A percentile compares a stretch with the other conserved stretches of the same genome.
These are phyloP conservation scores for Conomelus anceps DNA, from an alignment of 2,888 invertebrate species.

Conservation along the genomic window DNA sequence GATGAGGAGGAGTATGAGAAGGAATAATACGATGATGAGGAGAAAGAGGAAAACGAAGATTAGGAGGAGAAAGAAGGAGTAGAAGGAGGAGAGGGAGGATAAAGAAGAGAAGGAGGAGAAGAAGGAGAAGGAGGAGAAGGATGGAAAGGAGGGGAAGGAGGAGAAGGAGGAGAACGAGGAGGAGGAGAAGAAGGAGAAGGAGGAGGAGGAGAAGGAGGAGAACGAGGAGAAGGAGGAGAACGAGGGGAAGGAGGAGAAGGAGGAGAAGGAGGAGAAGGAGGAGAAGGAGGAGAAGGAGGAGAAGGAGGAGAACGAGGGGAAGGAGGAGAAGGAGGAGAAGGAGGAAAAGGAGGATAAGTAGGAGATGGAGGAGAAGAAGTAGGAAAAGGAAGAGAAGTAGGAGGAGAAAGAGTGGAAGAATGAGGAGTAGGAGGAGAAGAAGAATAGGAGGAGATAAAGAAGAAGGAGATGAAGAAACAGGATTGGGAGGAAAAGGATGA, in stretches of 20 bases:
- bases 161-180: background rate
- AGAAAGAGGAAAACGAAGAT: background rate
- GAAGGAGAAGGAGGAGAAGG: slow-evolving; percentile 1
- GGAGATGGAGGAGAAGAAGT: background rate
- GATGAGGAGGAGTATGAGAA: background rate
- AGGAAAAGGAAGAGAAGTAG: slow-evolving; percentile 2
- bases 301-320: background rate
- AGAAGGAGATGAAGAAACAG: background rate
- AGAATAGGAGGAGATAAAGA: background rate
- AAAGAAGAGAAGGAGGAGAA: background rate
- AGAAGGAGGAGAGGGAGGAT: background rate
- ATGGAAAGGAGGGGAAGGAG: background rate
- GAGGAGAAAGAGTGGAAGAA: slow-evolving; percentile 1
- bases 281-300: background rate
- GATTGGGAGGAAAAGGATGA: background rate
- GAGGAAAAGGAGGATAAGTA: background rate
- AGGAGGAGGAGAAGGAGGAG: background rate
- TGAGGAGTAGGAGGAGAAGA: background rate
- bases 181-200: background rate
- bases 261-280: background rate
- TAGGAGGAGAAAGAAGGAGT: background rate
- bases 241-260: slow-evolving; percentile 2
- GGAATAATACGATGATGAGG: background rate
- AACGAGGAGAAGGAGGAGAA: background rate
- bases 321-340: background rate